phyloP scores from a whole-genome alignment of 2,888 invertebrate genomes.

The Teleogryllus oceanicus region DNA sequence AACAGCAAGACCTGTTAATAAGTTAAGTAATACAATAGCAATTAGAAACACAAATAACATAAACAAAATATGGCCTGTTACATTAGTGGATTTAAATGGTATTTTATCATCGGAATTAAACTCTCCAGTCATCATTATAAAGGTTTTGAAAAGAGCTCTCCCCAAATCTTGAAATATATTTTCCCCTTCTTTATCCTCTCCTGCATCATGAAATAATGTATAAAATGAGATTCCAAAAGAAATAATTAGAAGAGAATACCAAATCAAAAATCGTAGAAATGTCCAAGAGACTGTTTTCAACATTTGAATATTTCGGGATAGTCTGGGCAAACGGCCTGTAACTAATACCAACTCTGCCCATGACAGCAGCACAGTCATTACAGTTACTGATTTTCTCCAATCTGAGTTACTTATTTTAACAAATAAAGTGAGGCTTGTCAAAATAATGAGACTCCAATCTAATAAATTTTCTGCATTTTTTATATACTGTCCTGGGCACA shows the following conservation, averaged over 20 bases:
- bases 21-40: slow-evolving; percentile 23
- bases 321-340: slow-evolving; percentile 5
- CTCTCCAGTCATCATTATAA: slow-evolving; percentile 24
- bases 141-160: slow-evolving; percentile 12
- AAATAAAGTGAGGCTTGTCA: not conserved
- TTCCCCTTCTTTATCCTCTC: not conserved
- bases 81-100: not conserved
- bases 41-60: slow-evolving; percentile 22
- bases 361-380: slow-evolving; percentile 12
- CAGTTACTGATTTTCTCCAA: not conserved
- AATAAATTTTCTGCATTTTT: slow-evolving; percentile 21
- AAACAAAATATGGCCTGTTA: not conserved
- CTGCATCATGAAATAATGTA: not conserved
- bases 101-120: slow-evolving; percentile 20
- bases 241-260: slow-evolving; percentile 3
- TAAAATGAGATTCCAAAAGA: slow-evolving; percentile 22
- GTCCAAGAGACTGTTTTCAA: slow-evolving; percentile 22
- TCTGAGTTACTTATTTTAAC: not conserved
- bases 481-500: not conserved
- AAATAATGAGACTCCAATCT: slow-evolving; percentile 3
- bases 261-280: slow-evolving; percentile 3
- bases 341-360: slow-evolving; percentile 22
- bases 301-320: slow-evolving; percentile 25
- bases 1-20: slow-evolving; percentile 24
- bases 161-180: not conserved